Conservation (phyloP, 2,888 invertebrate species). For the Eupeodes latifasciatus region DNA sequence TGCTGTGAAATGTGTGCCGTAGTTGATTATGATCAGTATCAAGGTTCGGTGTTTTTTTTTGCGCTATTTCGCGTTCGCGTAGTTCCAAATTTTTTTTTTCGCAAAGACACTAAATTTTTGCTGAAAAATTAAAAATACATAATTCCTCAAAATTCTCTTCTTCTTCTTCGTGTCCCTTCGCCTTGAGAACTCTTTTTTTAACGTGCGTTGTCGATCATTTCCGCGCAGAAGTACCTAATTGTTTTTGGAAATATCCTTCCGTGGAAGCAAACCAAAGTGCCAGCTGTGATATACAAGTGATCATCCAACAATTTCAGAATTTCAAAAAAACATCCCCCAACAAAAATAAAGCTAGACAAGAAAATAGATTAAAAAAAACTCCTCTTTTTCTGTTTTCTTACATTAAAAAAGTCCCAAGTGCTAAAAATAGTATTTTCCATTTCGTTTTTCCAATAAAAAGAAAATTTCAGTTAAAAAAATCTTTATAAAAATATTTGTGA, state of each 20-base stretch:
- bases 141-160: not conserved
- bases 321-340: not conserved
- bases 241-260: constrained; percentile 37
- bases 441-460: constrained; percentile 51
- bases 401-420: constrained; percentile 36
- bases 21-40: constrained; percentile 77
- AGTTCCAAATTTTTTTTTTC: constrained; percentile 61
- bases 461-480: constrained; percentile 31
- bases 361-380: constrained; percentile 12
- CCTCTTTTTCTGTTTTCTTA: constrained; percentile 1
- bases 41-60: constrained; percentile 76
- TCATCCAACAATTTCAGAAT: constrained; percentile 4
- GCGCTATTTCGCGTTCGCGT: constrained; percentile 72
- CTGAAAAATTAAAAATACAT: constrained; percentile 15
- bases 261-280: constrained; percentile 39
- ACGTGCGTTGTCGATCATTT: constrained; percentile 16
- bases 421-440: constrained; percentile 63
- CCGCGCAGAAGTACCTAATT: constrained; percentile 14
- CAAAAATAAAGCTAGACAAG: not conserved
- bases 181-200: constrained; percentile 8
- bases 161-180: not conserved
- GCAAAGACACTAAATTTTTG: constrained; percentile 62
- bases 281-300: constrained; percentile 67
- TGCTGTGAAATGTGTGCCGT: constrained; percentile 76
- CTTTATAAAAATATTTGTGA: constrained; percentile 50